Evolutionary conservation across 1,140 invertebrate genomes (phyloP), one percentile per base, ranked within the genome.

Genomic region (Drosophila aff.): DNA sequence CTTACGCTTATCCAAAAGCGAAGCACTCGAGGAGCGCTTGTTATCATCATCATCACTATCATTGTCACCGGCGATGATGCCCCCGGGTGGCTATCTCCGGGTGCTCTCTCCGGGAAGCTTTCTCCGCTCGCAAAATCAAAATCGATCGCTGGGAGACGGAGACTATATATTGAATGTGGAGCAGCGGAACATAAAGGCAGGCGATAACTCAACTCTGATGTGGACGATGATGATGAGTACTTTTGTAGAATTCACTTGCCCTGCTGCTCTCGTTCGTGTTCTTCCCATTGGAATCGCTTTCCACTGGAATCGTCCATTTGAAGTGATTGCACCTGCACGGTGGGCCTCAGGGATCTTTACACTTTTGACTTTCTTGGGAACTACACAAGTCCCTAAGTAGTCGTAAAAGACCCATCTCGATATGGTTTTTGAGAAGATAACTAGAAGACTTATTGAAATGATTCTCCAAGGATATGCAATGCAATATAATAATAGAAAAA

Each of bases 151-250:
- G 49, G 36, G 18, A 18, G n/a, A 43, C 41, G 38, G 38, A 41
- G 33, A 31, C 33, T 55, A 23, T 47, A 52, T 40, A 16, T 28
- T 28, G 44, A 46, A 53, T 47, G 33, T 65, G 38, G 66, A 68
- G 62, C 63, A 52, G 71, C 53, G 73, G 69, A 59, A 52, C 65
- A 74, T 41, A 57, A 31, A 11, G 31, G 6, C 23, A n/a, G 60
- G 71, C 47, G 81, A 86, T 86, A 87, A 83, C 78, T 79, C 55
- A 79, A 82, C 38, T 76, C 62, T 66, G 85, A 86, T 82, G 31
- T 74, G 63, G 53, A 28, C 28, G 5, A 85, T 82, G 38, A 66
- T 66, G 43, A 69, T 62, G 21, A 75, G 72, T 67, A 57, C 36
- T 50, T 28, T 50, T 28, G 18, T 68, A 11, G 8, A 43, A 41